Base-by-base conservation (phyloP, 2,113 vertebrate genomes). In the Glaucidium brasilianum region DNA sequence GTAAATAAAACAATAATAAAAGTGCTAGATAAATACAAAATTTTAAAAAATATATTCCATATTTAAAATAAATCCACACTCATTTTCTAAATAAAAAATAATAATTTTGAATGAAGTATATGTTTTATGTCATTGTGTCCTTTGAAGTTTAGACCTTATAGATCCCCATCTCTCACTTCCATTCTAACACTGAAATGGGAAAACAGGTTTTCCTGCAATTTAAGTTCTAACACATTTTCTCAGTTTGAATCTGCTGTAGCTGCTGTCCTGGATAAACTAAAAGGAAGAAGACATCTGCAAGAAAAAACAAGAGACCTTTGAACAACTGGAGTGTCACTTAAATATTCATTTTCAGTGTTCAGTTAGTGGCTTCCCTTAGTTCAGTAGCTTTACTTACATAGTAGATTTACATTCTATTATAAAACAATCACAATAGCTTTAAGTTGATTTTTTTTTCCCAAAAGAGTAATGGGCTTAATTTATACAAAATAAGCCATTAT, bases 291-390 rank as follows among this genome's bases (percentile, higher is more conserved):
- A 64, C 6, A 27, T 49, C 35, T 83, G 30, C 29, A 72, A 53
- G 76, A 79, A 90, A 90, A 90, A 17, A 49, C 18, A 17, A 62
- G 26, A 90, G 29, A 75, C 11, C 4, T 79, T 59, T 64, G 29
- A 92, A 88, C n/a, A 68, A 32, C 32, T 88, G 79, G 35, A 73
- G 83, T 84, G 80, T 53, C 60, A 84, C 59, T 62, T 62, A 79
- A 64, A 74, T 86, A 58, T 64, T 92, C 0, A 52, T 74, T 90
- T 92, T 89, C 34, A 30, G n/a, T 69, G 18, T 78, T 77, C 55
- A 52, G 0, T 21, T 75, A 47, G 47, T 13, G 10, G 7, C n/a
- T 92, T 95, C 43, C 27, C 16, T 80, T 81, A 55, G 68, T 74
- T 94, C 63, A 67, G 47, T 18, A 62, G 18, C 34, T 67, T 58